phyloP scores from a whole-genome alignment of 2,113 vertebrate species.

The Egretta garzetta region DNA sequence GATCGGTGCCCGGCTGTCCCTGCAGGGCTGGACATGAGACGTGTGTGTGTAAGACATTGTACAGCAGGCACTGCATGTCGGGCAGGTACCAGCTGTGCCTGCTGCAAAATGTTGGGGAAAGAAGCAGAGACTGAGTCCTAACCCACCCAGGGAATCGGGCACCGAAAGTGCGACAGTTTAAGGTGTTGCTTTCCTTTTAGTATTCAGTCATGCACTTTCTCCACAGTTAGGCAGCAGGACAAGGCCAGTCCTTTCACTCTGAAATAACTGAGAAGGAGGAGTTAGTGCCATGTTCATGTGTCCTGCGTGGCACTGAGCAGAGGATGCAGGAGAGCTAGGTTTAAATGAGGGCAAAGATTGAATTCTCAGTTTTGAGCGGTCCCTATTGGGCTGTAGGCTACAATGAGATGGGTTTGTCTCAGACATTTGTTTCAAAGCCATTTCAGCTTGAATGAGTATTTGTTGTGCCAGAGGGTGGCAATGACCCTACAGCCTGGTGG shows the following conservation, averaged over 20 bases:
- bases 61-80: background rate
- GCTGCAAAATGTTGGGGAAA: background rate
- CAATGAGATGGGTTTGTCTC: background rate
- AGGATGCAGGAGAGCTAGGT: background rate
- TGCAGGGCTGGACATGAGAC: background rate
- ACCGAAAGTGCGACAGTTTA: background rate
- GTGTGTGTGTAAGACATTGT: background rate
- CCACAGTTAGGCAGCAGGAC: background rate
- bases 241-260: background rate
- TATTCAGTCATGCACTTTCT: background rate
- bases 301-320: background rate
- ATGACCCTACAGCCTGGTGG: background rate
- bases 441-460: background rate
- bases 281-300: background rate
- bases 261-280: background rate
- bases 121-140: background rate
- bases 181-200: background rate
- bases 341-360: background rate
- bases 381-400: background rate
- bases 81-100: background rate
- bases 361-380: background rate
- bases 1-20: rapidly evolving
- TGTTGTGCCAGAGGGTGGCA: background rate
- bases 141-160: background rate
- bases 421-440: background rate